Percentiles rank a stretch among this genome's conserved stretches.
phyloP scores from a whole-genome alignment of 2,113 vertebrate species.

The Porphyrio hochstetteri region DNA sequence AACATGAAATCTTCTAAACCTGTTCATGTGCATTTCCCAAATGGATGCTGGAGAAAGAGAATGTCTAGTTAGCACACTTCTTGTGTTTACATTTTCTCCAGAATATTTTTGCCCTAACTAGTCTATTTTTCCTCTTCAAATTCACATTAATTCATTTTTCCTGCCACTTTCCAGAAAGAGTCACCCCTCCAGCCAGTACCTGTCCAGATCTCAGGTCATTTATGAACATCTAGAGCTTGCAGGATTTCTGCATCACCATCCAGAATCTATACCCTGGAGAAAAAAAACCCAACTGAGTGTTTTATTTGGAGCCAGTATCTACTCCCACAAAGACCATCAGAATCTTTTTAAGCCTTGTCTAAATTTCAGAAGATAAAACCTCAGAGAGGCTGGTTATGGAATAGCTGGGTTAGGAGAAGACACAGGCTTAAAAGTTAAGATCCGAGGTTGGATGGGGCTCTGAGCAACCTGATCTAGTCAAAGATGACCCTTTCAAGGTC shows the following conservation, averaged over 20 bases:
- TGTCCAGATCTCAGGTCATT: background rate
- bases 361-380: background rate
- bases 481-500: background rate
- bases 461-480: background rate
- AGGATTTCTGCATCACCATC: background rate
- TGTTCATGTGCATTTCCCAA: conserved; percentile 36
- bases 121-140: background rate
- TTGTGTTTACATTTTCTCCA: background rate
- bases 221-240: background rate
- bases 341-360: background rate
- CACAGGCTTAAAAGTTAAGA: background rate
- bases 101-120: background rate
- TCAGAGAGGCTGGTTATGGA: background rate
- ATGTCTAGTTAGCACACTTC: conserved; percentile 22
- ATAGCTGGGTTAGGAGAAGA: background rate
- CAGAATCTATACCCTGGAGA: background rate
- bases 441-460: accelerated
- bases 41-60: background rate
- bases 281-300: background rate
- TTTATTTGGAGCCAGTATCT: background rate
- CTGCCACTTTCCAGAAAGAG: background rate
- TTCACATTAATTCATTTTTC: background rate
- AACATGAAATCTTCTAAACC: conserved; percentile 18
- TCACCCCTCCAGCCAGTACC: background rate
- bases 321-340: background rate